Evolutionary conservation across 2,797 vertebrate genomes (phyloP), one percentile per base, ranked within the genome.

Genomic region (Cyprinella venusta): DNA sequence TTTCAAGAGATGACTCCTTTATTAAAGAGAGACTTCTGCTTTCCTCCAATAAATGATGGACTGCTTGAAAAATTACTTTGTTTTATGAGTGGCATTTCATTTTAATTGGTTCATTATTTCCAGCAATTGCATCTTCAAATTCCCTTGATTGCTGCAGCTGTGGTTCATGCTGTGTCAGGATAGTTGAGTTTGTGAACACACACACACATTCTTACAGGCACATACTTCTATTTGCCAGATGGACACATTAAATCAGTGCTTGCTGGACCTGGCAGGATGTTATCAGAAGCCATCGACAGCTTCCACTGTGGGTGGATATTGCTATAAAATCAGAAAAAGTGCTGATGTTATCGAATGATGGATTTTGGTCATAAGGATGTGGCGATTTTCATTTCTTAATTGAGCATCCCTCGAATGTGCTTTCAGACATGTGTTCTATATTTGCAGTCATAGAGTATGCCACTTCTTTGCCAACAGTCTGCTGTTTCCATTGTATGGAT

Each of bases 101-200:
- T 94, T 93, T 94, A 93, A 94, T 94, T 92, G 92, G 88, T 93
- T 93, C 92, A 95, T 94, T 94, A 93, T 93, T 92, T 93, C 87
- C 45, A 81, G 87, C 92, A 92, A 94, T 94, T 92, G 89, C 89
- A 89, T 91, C 91, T 92, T 92, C 87, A 91, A 89, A 93, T 90
- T 91, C 91, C 88, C 83, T 90, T 92, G 91, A 90, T 91, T 93
- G 87, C 86, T 85, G 89, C 92, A 94, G 93, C 93, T 94, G 93
- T 88, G 92, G 85, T 88, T 86, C 84, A 78, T 87, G 83, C 87
- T 38, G 89, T 76, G 80, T 85, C 76, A 54, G 61, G 86, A 88
- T 88, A 87, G 83, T 59, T 81, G 61, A 89, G 90, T 91, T 90
- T 85, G 83, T 82, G 67, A 88, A 18, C 48, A 50, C 5, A 67